Evolutionary conservation across 2,113 vertebrate species (phyloP).

Genomic region (Abramis brama): DNA sequence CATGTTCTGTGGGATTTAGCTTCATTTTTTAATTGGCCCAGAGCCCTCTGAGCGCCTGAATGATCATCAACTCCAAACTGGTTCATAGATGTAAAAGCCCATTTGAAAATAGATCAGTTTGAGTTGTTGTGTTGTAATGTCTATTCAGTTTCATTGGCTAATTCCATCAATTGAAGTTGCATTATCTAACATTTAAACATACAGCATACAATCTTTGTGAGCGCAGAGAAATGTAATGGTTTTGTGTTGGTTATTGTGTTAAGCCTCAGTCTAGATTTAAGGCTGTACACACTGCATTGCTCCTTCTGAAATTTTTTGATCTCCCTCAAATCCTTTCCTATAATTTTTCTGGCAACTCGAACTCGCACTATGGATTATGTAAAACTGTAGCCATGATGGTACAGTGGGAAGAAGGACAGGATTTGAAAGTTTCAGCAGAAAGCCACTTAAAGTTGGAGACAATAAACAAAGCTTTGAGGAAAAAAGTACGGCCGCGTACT

Average conservation of each 20-base stretch:
- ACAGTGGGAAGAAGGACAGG: conserved; percentile 65
- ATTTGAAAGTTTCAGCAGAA: conserved; percentile 57
- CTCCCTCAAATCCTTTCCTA: conserved; percentile 61
- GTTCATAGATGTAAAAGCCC: not conserved
- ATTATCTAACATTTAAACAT: not conserved
- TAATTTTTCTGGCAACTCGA: conserved; percentile 58
- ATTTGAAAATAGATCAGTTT: not conserved
- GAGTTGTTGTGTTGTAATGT: not conserved
- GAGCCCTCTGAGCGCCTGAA: no score
- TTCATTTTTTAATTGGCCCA: not conserved
- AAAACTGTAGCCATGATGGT: conserved; percentile 65
- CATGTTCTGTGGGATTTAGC: not conserved
- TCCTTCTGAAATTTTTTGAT: conserved; percentile 44
- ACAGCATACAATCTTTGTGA: conserved; percentile 53
- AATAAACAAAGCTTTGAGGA: conserved; percentile 14
- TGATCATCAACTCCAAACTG: not conserved
- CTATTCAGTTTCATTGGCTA: not conserved
- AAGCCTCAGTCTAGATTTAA: conserved; percentile 22
- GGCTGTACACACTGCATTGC: conserved; percentile 31
- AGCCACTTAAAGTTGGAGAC: conserved; percentile 50
- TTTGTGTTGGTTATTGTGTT: conserved; percentile 25
- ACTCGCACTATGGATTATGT: conserved; percentile 60
- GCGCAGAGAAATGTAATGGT: conserved; percentile 43
- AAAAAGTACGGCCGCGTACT: not conserved
- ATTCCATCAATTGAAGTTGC: not conserved